Evolutionary conservation across 1,140 invertebrate species (phyloP).

Genomic region (Rhynchophorus ferrugineus): DNA sequence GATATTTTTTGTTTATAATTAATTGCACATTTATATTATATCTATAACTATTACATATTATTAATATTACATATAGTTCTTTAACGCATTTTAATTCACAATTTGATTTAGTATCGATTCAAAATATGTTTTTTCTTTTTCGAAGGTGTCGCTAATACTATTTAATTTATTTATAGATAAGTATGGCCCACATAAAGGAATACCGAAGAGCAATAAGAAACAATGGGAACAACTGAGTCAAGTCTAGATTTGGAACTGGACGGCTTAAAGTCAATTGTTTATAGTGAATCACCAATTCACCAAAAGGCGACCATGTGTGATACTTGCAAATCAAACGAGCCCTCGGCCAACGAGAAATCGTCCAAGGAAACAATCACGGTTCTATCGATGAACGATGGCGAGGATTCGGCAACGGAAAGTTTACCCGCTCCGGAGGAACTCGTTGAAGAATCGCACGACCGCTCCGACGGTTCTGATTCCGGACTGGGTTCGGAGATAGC

Average conservation of each 20-base stretch:
- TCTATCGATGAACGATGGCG: constrained; percentile 26
- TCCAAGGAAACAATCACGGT: constrained; percentile 8
- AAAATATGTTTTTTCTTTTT: too few relatives aligned
- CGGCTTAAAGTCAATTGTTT: constrained; percentile 10
- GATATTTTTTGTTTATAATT: too few relatives aligned
- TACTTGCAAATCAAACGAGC: constrained; percentile 13
- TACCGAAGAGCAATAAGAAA: constrained; percentile 7
- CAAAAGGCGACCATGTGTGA: constrained; percentile 10
- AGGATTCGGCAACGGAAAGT: constrained; percentile 41
- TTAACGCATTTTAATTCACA: too few relatives aligned
- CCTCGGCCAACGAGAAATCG: neutral
- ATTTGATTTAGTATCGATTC: too few relatives aligned
- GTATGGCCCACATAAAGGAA: constrained; percentile 15
- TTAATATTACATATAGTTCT: too few relatives aligned
- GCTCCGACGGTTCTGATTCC: constrained; percentile 75
- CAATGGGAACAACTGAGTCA: constrained; percentile 10
- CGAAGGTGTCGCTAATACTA: neutral
- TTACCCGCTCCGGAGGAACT: constrained; percentile 33
- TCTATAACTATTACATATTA: too few relatives aligned
- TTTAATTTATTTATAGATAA: constrained; percentile 2
- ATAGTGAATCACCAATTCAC: neutral
- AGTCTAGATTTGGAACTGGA: neutral
- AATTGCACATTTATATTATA: too few relatives aligned
- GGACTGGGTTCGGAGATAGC: constrained; percentile 50
- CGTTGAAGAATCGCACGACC: constrained; percentile 38